These are phyloP conservation scores for Embidobia sp. DNA, from an alignment of 2,888 invertebrate genomes.

Conservation along the genomic window DNA sequence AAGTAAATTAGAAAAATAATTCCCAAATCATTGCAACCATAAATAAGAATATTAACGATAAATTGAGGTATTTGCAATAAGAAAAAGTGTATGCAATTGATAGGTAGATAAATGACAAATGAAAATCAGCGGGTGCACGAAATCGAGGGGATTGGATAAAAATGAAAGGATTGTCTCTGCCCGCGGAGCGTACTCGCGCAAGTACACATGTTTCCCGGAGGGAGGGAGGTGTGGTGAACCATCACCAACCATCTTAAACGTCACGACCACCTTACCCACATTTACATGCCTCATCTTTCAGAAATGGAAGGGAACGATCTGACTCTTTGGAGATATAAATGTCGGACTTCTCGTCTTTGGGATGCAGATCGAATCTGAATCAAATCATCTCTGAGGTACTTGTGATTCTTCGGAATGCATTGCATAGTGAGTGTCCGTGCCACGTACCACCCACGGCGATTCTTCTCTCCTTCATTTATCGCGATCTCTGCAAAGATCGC, in stretches of 20 bases:
- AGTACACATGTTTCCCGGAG: conserved; percentile 39
- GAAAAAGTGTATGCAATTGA: too few species aligned
- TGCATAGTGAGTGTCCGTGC: conserved; percentile 76
- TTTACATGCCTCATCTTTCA: conserved; percentile 68
- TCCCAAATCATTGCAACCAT: too few species aligned
- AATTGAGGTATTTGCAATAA: too few species aligned
- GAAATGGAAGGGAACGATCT: conserved; percentile 78
- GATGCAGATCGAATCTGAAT: conserved; percentile 77
- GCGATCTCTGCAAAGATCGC: background rate
- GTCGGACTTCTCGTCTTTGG: conserved; percentile 72
- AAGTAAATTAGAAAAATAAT: too few species aligned
- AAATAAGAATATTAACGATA: too few species aligned
- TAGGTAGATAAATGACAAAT: conserved; percentile 50
- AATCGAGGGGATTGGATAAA: conserved; percentile 33
- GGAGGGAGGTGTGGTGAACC: conserved; percentile 64
- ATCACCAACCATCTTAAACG: conserved; percentile 62
- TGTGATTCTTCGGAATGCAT: conserved; percentile 73
- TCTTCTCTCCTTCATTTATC: background rate
- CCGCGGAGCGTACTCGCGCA: conserved; percentile 39
- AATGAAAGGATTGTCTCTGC: conserved; percentile 59
- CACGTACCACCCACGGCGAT: conserved; percentile 34
- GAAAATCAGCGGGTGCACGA: conserved; percentile 6
- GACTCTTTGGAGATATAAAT: conserved; percentile 78
- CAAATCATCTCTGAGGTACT: conserved; percentile 71
- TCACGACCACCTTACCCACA: conserved; percentile 65